Conservation (phyloP, 1,140 invertebrate species). For the Panagrolaimus sp. region DNA sequence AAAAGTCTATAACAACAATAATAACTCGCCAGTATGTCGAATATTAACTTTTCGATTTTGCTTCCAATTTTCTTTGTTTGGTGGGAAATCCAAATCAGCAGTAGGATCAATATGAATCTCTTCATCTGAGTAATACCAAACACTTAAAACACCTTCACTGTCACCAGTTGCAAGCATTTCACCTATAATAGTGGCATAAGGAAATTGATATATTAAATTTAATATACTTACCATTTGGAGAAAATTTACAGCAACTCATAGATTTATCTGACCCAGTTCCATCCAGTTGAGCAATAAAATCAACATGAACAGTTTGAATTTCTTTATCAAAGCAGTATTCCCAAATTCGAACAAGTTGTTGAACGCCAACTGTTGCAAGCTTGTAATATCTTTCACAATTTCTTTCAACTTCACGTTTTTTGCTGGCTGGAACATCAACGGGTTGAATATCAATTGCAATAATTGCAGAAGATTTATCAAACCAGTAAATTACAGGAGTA, state of each 20-base stretch:
- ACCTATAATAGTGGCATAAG: constrained; percentile 30
- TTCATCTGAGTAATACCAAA: constrained; percentile 28
- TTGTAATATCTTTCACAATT: constrained; percentile 34
- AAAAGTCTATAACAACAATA: too few relatives aligned
- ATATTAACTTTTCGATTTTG: constrained; percentile 36
- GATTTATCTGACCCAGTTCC: constrained; percentile 36
- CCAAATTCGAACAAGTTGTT: constrained; percentile 47
- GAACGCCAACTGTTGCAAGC: constrained; percentile 42
- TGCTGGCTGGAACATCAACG: background rate
- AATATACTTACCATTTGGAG: constrained; percentile 35
- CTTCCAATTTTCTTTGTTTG: constrained; percentile 47
- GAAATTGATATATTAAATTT: background rate
- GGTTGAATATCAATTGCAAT: constrained; percentile 37
- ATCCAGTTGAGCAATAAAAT: constrained; percentile 41
- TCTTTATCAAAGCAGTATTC: constrained; percentile 39
- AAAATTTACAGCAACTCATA: constrained; percentile 37
- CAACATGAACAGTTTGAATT: constrained; percentile 28
- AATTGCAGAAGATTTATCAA: constrained; percentile 33
- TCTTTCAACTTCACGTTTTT: background rate
- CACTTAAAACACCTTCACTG: constrained; percentile 26
- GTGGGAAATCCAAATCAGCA: constrained; percentile 34
- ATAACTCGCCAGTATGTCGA: constrained; percentile 29
- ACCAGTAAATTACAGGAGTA: constrained; percentile 47
- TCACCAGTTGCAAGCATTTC: constrained; percentile 44
- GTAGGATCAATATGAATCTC: constrained; percentile 14